Base-by-base conservation (phyloP, 2,797 vertebrate species). In the Oreochromis grahami region DNA sequence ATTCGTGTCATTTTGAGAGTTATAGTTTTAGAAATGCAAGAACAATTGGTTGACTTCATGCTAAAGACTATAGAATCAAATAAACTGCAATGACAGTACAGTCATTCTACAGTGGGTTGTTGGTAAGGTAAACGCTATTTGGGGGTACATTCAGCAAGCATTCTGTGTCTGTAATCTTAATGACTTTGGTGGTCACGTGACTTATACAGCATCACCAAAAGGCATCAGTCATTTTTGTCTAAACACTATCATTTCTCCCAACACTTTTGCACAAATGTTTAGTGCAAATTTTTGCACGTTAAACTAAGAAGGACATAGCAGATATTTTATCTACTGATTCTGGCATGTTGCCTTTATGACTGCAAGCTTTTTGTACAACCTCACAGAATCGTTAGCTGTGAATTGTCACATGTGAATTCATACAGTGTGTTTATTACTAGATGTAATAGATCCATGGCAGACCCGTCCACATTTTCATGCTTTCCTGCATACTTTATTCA, bases 131-230 rank as follows among this genome's bases (percentile, higher is more conserved):
- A 4, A 43, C 36, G 0, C 36, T 15, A 24, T 41, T 41, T 0
- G n/a, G n/a, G 21, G 36, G 13, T 41, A 24, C 38, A 36, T 0
- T 60, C 0, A 60, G 9, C 36, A 65, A 41, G 36, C 32, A 41
- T 36, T 65, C 0, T n/a, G 19, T 63, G 32, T 63, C 0, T 7
- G 6, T 43, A 68, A 41, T 68, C 63, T 41, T 41, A 21, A 24
- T 68, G 63, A 68, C 36, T 68, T 68, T 43, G 36, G 12, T 68
- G 36, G 63, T 68, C 63, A 41, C 63, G 24, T 43, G n/a, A 24
- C 38, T 15, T 43, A 24, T 43, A 41, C 11, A 68, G 34, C 36
- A 24, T 68, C 5, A 68, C 63, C 3, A 68, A 68, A 14, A 3
- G n/a, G 21, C 60, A 65, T 8, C 60, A 41, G 12, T 65, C n/a